Evolutionary conservation across 2,797 vertebrate species (phyloP), one percentile per base, ranked within the genome.

Genomic region (Paratrypauchen microcephalus): DNA sequence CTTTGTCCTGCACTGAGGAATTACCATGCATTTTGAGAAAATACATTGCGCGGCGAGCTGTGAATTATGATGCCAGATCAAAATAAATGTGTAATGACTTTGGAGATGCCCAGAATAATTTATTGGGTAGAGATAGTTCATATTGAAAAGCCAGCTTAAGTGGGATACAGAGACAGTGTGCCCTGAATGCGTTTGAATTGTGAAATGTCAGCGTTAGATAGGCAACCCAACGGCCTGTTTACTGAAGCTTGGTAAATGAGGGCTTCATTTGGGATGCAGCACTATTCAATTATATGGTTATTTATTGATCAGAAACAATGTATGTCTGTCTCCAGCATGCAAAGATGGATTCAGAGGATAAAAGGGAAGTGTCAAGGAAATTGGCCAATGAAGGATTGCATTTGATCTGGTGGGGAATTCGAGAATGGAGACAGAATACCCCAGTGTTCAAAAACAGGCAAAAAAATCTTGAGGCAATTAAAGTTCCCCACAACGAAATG

Each of bases 21-120:
- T 99, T 97, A 98, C 96, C 95, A 93, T 93, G 95, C 94, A 96
- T 98, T 98, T 97, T 95, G 93, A 95, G 94, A 94, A 97, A 97
- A 97, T 95, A 95, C 95, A 97, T 96, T 93, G 94, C 92, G 93
- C 93, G 92, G 93, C 90, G 88, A 94, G 93, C 92, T 96, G 93
- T 96, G 95, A 98, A 97, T 97, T 96, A 97, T 97, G 95, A 97
- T 96, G 91, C 87, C 87, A 94, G 95, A 97, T 97, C 95, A 97
- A 95, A 96, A 94, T 95, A 94, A 96, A 97, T 95, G 95, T 93
- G 93, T 93, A 93, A 94, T 92, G 92, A 93, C 92, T 94, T 92
- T 89, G 88, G 92, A 95, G 94, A 91, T 93, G 87, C 92, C 91
- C 89, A 86, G 94, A 94, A 95, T 95, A 96, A 97, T 96, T 96